Evolutionary conservation across 2,797 vertebrate genomes (phyloP), one percentile per base, ranked within the genome.

Genomic region (Orientallactaga sibirica): DNA sequence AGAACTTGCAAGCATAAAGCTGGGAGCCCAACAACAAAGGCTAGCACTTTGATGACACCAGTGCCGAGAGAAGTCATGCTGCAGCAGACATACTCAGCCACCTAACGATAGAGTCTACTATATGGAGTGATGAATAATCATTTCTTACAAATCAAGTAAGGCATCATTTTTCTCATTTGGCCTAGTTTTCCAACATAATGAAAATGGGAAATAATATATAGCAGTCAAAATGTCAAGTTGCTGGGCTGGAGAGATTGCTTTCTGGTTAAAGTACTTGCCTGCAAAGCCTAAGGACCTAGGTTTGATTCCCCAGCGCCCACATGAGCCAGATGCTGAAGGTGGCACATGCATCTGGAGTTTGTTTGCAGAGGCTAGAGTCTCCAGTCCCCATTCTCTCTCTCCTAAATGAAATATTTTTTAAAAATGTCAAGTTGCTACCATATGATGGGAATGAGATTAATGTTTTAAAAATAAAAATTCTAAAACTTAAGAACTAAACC

Each of bases 361-460:
- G 48, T 48, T 48, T 48, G 1, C 48, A 48, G 48, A 7, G 7
- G 48, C 48, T 48, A 48, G 5, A 48, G 48, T 7, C 10, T 48
- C 48, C 10, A 2, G 48, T 48, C 7, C 10, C 48, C 8, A 7
- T 10, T 8, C 10, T 48, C 48, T 48, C 48, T 48, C 7, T 48
- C 7, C 48, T 48, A 48, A 48, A 48, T 48, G 10, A 48, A 48
- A 48, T 48, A 48, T 48, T 48, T 48, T 48, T 48, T 62, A 70
- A 92, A 95, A 68, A 61, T 25, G 10, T 24, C 9, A 86, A 66
- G 18, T 25, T 76, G 24, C 76, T 48, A 29, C 48, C n/a, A 43
- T 87, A 16, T 24, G 15, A 92, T 66, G 15, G 8, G 80, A 95
- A 83, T 64, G 12, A 84, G 25, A 19, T 41, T 88, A 79, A 92